These are phyloP conservation scores for Ephialtes manifestator DNA, from an alignment of 2,888 invertebrate genomes.

Conservation along the genomic window DNA sequence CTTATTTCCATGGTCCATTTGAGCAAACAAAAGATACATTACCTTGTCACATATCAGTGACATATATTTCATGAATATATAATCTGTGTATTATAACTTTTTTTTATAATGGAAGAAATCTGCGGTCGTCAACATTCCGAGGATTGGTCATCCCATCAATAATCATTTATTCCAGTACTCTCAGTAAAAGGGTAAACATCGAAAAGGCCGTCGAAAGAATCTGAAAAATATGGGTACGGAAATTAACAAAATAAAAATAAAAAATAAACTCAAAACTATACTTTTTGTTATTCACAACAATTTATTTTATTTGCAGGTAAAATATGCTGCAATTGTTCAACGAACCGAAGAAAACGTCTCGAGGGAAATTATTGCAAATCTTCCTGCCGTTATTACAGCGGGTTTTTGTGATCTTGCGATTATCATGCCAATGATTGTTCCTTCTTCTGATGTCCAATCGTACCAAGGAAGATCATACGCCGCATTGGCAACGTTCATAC, in stretches of 20 bases:
- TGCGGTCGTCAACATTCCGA: no score
- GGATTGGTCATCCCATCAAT: no score
- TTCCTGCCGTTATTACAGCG: conserved; percentile 55
- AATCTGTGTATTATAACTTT: no score
- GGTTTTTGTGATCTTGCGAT: conserved; percentile 60
- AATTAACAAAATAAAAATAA: no score
- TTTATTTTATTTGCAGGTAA: no score
- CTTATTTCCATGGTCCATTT: no score
- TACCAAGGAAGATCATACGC: conserved; percentile 62
- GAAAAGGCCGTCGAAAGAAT: conserved; percentile 36
- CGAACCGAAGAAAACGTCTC: conserved; percentile 62
- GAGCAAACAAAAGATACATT: no score
- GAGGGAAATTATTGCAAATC: conserved; percentile 51
- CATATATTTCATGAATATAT: no score
- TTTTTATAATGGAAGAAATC: no score
- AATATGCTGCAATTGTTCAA: background rate
- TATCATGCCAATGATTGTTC: conserved; percentile 43
- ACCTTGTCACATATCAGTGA: no score
- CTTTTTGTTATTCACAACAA: no score
- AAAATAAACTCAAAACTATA: background rate
- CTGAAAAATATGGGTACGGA: background rate
- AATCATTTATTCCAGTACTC: conserved; percentile 9
- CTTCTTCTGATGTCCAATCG: conserved; percentile 38
- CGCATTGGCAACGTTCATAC: conserved; percentile 48
- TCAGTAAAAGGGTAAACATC: conserved; percentile 32